These are phyloP conservation scores for Andrena dorsata DNA, from an alignment of 2,888 invertebrate species.

Conservation along the genomic window DNA sequence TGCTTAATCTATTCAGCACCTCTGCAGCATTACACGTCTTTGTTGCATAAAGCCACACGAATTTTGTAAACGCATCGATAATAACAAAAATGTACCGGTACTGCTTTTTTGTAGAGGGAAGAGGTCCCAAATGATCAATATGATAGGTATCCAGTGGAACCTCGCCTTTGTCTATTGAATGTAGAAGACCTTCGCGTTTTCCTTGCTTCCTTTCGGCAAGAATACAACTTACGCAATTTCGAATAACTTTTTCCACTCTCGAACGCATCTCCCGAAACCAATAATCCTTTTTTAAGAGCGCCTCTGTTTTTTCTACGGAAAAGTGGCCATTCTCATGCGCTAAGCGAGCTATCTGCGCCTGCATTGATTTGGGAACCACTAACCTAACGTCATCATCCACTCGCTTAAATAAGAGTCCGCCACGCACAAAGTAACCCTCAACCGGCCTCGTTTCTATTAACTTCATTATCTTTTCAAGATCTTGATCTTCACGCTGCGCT, in stretches of 20 bases:
- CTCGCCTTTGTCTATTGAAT: no score
- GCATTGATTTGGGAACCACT: slow-evolving; percentile 21
- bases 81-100: no score
- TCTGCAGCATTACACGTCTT: no score
- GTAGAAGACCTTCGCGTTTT: no score
- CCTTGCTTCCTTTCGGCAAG: no score
- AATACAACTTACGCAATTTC: no score
- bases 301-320: slow-evolving; percentile 1
- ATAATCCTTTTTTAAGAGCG: neutral
- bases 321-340: slow-evolving; percentile 15
- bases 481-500: slow-evolving; percentile 5
- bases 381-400: neutral
- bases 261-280: neutral
- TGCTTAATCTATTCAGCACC: no score
- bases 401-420: neutral
- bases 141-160: no score
- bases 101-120: no score
- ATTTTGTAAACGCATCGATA: no score
- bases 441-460: neutral
- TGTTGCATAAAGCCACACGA: no score
- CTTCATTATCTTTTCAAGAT: neutral
- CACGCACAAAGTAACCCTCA: neutral
- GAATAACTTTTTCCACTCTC: neutral
- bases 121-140: no score
- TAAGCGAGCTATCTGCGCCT: neutral